A percentile compares a stretch with the other conserved stretches of the same genome.
Evolutionary conservation across 2,113 vertebrate species (phyloP).

Genomic region (Brachyhypopomus occidentalis): DNA sequence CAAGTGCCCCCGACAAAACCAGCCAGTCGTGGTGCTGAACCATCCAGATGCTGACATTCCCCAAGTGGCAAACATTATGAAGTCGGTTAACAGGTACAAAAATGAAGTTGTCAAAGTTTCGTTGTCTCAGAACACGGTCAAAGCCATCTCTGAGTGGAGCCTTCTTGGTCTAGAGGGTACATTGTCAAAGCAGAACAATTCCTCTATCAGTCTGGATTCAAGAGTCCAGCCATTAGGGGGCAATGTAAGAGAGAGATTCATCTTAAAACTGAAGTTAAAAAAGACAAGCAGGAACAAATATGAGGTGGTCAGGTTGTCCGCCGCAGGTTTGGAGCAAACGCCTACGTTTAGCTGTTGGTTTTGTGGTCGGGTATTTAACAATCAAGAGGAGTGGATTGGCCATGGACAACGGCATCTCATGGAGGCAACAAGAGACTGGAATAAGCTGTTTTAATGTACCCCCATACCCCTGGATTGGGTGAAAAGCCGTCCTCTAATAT

Average conservation of each 20-base stretch:
- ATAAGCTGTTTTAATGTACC: constrained; percentile 77
- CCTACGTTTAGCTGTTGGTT: constrained; percentile 93
- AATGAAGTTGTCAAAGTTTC: constrained; percentile 89
- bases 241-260: constrained; percentile 90
- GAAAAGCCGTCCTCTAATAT: constrained; percentile 44
- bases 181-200: constrained; percentile 61
- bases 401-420: constrained; percentile 97
- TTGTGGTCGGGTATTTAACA: constrained; percentile 93
- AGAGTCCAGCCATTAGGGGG: constrained; percentile 74
- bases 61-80: constrained; percentile 93
- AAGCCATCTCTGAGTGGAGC: constrained; percentile 81
- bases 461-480: constrained; percentile 34
- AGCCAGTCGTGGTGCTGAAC: constrained; percentile 97
- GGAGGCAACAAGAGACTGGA: constrained; percentile 98
- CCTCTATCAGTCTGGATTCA: constrained; percentile 59
- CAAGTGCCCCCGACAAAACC: constrained; percentile 90
- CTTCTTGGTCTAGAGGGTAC: constrained; percentile 34
- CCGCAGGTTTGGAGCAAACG: constrained; percentile 74
- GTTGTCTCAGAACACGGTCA: constrained; percentile 87
- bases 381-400: constrained; percentile 96
- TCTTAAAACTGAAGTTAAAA: constrained; percentile 91
- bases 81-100: constrained; percentile 86
- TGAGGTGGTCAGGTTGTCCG: constrained; percentile 85
- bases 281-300: constrained; percentile 97
- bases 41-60: constrained; percentile 95